A percentile compares a stretch with the other conserved stretches of the same genome.
These are phyloP conservation scores for Thecocarcelia acutangulata DNA, from an alignment of 2,888 invertebrate species.

Conservation along the genomic window DNA sequence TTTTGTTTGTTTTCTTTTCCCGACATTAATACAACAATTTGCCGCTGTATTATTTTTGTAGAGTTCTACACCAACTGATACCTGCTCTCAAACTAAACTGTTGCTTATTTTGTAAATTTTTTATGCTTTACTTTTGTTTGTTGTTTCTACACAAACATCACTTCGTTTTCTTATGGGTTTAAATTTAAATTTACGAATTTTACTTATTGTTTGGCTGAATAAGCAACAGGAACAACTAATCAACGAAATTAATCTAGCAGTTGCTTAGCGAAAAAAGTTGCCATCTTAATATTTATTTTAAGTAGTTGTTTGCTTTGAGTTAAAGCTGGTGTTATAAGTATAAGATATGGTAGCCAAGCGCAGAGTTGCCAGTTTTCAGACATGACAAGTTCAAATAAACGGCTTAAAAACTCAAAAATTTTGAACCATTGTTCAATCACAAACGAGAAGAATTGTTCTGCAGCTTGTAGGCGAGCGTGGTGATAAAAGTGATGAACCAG, in stretches of 20 bases:
- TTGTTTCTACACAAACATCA: constrained; percentile 28
- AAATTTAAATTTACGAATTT: constrained; percentile 13
- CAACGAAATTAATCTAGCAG: constrained; percentile 1
- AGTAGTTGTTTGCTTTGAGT: no score
- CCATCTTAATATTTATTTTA: not conserved
- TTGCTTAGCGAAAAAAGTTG: constrained; percentile 14
- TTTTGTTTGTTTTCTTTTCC: no score
- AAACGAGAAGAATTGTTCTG: no score
- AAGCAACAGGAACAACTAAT: not conserved
- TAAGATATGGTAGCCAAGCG: no score
- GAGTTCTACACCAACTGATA: constrained; percentile 32
- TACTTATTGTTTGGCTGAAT: constrained; percentile 34
- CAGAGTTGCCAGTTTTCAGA: no score
- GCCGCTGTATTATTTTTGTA: not conserved
- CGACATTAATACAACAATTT: not conserved
- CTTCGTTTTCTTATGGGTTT: constrained; percentile 12
- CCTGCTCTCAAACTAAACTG: constrained; percentile 34
- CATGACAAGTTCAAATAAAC: no score
- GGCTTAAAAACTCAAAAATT: no score
- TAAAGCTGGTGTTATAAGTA: no score
- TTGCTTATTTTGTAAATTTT: constrained; percentile 40
- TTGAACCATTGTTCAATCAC: no score
- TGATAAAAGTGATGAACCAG: no score
- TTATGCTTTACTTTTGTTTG: constrained; percentile 8
- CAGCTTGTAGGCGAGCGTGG: no score